phyloP scores from a whole-genome alignment of 2,113 vertebrate species.

The Gallinago undulata region DNA sequence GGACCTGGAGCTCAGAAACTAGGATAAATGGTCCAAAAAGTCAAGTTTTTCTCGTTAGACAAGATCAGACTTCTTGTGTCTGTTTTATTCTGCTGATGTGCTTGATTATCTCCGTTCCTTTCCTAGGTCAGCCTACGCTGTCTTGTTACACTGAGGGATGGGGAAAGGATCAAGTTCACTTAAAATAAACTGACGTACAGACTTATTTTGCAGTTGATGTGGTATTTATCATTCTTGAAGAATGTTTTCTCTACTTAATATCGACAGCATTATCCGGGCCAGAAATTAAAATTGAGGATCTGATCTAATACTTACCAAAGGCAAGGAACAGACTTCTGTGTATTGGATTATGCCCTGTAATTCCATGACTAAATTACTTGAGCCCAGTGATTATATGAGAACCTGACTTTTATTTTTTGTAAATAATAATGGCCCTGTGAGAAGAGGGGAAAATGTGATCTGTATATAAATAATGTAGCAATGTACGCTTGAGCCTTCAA shows the following conservation, averaged over 20 bases:
- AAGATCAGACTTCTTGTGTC: not conserved
- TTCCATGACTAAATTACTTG: not conserved
- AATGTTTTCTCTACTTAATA: not conserved
- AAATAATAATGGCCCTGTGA: not conserved
- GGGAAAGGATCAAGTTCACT: not conserved
- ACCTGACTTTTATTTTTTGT: not conserved
- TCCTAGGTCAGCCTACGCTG: not conserved
- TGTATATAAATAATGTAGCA: not conserved
- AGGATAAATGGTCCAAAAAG: not conserved
- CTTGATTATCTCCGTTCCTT: not conserved
- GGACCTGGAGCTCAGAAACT: not conserved
- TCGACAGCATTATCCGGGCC: not conserved
- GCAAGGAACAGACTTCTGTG: not conserved
- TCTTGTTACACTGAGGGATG: not conserved
- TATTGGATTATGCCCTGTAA: not conserved
- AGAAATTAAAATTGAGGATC: not conserved
- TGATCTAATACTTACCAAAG: not conserved
- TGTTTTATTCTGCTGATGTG: not conserved
- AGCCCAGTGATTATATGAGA: not conserved
- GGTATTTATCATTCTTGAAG: not conserved
- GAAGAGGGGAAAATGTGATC: not conserved
- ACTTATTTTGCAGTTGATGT: not conserved
- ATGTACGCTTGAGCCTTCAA: not conserved
- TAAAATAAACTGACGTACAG: not conserved
- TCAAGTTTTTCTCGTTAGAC: not conserved